Conservation (phyloP, 2,888 invertebrate genomes). For the Acholoe squamosa region DNA sequence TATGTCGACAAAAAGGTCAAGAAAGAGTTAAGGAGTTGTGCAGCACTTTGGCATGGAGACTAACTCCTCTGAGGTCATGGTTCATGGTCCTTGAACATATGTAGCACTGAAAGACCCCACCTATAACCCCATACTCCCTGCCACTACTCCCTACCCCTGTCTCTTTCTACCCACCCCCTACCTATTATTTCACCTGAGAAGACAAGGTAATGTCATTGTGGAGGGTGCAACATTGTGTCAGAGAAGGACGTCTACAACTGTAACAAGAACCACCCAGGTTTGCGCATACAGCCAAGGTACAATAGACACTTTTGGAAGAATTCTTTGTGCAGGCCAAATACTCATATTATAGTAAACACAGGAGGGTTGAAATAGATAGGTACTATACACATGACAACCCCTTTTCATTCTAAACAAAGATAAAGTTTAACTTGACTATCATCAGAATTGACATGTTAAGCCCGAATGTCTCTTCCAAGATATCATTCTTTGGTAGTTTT, state of each 20-base stretch:
- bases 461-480: too few species aligned
- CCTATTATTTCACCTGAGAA: neutral
- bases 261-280: neutral
- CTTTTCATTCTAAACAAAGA: too few species aligned
- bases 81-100: neutral
- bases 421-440: too few species aligned
- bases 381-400: too few species aligned
- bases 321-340: too few species aligned
- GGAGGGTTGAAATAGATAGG: too few species aligned
- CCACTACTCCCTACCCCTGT: neutral
- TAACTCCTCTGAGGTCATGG: neutral
- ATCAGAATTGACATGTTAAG: too few species aligned
- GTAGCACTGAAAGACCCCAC: constrained; percentile 9
- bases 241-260: neutral
- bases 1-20: neutral
- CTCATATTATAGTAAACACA: too few species aligned
- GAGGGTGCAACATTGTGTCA: constrained; percentile 36
- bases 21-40: constrained; percentile 30
- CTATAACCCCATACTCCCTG: neutral
- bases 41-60: neutral
- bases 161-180: constrained; percentile 25
- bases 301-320: too few species aligned
- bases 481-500: too few species aligned
- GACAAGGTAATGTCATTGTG: constrained; percentile 40
- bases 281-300: too few species aligned